These are phyloP conservation scores for Sebastes oblongus DNA, from an alignment of 2,797 vertebrate species.

Conservation along the genomic window DNA sequence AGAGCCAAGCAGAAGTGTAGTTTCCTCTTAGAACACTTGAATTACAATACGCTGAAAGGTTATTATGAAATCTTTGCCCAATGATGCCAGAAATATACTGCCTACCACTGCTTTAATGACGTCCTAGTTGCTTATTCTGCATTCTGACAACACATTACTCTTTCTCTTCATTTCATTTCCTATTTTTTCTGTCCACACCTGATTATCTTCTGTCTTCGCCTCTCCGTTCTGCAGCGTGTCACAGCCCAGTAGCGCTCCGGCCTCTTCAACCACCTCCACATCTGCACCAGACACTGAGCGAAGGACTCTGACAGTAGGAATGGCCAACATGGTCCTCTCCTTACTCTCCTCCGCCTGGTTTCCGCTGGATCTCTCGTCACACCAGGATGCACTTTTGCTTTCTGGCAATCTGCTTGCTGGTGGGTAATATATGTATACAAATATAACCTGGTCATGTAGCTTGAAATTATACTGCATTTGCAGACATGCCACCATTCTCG, in stretches of 20 bases:
- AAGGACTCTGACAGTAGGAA: conserved; percentile 88
- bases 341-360: conserved; percentile 97
- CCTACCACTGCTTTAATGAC: too few relatives aligned
- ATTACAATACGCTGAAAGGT: too few relatives aligned
- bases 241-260: conserved; percentile 74
- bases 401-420: conserved; percentile 94
- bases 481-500: too few relatives aligned
- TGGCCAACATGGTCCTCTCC: conserved; percentile 90
- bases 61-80: too few relatives aligned
- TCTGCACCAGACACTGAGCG: conserved; percentile 79
- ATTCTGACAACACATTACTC: background rate
- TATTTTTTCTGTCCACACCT: background rate
- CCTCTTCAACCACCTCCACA: conserved; percentile 43
- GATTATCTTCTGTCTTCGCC: background rate
- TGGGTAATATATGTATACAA: conserved; percentile 48
- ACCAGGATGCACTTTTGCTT: conserved; percentile 93
- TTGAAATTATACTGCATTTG: background rate
- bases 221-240: conserved; percentile 80
- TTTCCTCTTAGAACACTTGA: too few relatives aligned
- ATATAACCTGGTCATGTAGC: background rate
- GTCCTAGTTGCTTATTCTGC: background rate
- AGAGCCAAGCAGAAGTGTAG: too few relatives aligned
- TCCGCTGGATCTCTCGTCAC: conserved; percentile 93
- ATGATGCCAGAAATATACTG: too few relatives aligned
- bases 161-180: background rate